Percentiles rank a stretch among this genome's conserved stretches.
These are phyloP conservation scores for Dasyurus viverrinus DNA, from an alignment of 2,113 vertebrate species.

Conservation along the genomic window DNA sequence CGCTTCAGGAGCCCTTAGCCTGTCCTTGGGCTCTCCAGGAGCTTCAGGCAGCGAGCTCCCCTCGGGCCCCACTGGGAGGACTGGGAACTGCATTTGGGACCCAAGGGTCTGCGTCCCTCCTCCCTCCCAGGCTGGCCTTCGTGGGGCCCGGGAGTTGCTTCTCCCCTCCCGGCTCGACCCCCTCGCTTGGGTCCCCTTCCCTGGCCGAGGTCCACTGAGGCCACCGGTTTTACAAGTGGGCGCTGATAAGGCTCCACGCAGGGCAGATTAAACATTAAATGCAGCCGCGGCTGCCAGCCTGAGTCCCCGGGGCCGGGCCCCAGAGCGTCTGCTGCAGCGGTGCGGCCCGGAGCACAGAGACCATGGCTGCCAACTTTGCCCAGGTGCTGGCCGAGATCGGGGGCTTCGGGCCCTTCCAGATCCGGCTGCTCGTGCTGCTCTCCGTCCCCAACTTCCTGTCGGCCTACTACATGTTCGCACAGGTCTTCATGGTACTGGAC, in stretches of 20 bases:
- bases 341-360: not conserved
- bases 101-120: no score
- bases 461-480: constrained; percentile 88
- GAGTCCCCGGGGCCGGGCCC: not conserved
- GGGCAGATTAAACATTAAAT: constrained; percentile 85
- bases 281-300: not conserved
- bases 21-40: not conserved
- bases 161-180: no score
- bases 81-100: no score
- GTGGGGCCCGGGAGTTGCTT: no score
- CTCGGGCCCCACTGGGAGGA: no score
- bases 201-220: not conserved
- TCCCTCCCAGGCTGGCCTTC: no score
- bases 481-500: constrained; percentile 86
- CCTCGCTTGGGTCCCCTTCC: not conserved
- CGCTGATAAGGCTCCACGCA: not conserved
- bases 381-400: constrained; percentile 87
- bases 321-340: not conserved
- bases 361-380: constrained; percentile 84
- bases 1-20: not conserved
- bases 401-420: constrained; percentile 90
- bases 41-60: no score
- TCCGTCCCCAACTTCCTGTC: constrained; percentile 78
- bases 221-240: not conserved
- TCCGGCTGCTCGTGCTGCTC: constrained; percentile 82